Evolutionary conservation across 2,113 vertebrate genomes (phyloP).

Genomic region (Haemorhous mexicanus): DNA sequence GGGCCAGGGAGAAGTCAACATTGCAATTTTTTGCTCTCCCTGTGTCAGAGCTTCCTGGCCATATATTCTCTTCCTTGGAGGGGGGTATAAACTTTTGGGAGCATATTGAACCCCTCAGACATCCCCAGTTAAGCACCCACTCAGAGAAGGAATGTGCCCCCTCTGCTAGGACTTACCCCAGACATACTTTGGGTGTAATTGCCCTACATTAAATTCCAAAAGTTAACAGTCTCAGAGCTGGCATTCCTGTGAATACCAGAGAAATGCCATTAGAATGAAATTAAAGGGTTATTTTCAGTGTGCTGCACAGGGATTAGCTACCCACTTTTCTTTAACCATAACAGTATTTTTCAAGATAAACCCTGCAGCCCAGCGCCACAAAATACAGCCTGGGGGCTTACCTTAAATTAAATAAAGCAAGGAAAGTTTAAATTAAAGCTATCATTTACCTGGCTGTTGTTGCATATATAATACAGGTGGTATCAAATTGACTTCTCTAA

Average conservation of each 20-base stretch:
- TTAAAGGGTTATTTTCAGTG: constrained; percentile 20
- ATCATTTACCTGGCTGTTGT: constrained; percentile 1
- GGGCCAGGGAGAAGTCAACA: background rate
- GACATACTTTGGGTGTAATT: background rate
- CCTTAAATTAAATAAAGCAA: constrained; percentile 17
- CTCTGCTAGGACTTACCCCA: background rate
- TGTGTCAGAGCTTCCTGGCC: background rate
- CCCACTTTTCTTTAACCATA: constrained; percentile 1
- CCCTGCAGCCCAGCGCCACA: background rate
- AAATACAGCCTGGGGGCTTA: background rate
- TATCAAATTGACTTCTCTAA: background rate
- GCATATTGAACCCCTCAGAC: background rate
- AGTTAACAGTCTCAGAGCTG: background rate
- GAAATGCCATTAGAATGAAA: constrained; percentile 5
- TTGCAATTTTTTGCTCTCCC: background rate
- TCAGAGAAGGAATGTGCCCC: background rate
- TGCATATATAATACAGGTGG: background rate
- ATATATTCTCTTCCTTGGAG: background rate
- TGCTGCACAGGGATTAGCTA: background rate
- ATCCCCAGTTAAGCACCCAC: background rate
- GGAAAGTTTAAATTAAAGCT: constrained; percentile 36
- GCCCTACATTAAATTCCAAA: background rate
- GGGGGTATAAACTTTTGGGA: background rate
- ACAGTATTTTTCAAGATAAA: constrained; percentile 14
- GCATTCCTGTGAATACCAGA: background rate